phyloP scores from a whole-genome alignment of 2,888 invertebrate genomes.

The Andrena fulva region DNA sequence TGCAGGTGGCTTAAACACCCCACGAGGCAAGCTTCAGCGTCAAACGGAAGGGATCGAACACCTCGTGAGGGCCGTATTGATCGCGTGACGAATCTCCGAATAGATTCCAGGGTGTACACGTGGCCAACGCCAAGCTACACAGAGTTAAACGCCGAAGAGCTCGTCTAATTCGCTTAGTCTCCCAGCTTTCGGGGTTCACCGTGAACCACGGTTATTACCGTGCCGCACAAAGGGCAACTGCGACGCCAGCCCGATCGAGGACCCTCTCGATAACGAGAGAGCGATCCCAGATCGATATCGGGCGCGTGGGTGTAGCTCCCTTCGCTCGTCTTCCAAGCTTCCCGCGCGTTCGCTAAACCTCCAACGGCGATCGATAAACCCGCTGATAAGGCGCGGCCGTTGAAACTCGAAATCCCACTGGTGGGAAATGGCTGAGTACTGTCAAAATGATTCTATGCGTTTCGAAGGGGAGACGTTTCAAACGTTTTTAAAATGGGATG shows the following conservation, averaged over 20 bases:
- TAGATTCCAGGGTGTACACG: slow-evolving; percentile 32
- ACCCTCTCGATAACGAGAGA: slow-evolving; percentile 64
- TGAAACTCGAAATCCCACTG: slow-evolving; percentile 10
- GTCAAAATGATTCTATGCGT: not conserved
- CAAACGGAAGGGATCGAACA: slow-evolving; percentile 22
- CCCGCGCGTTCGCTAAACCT: not conserved
- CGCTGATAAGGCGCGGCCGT: slow-evolving; percentile 12
- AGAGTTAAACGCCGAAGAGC: slow-evolving; percentile 50
- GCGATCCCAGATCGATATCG: slow-evolving; percentile 71
- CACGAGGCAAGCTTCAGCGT: not conserved
- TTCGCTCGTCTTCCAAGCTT: not conserved
- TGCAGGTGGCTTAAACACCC: not conserved
- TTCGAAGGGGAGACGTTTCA: too few species aligned
- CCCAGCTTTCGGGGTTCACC: slow-evolving; percentile 25
- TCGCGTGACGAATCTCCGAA: slow-evolving; percentile 22
- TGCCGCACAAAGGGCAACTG: slow-evolving; percentile 53
- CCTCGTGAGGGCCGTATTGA: slow-evolving; percentile 24
- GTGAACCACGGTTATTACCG: slow-evolving; percentile 67
- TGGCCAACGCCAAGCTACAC: slow-evolving; percentile 18
- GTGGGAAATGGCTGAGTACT: not conserved
- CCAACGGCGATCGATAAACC: slow-evolving; percentile 1
- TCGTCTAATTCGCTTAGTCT: slow-evolving; percentile 59
- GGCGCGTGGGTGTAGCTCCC: not conserved
- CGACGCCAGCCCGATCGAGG: slow-evolving; percentile 24
- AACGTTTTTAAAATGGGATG: not conserved